phyloP scores from a whole-genome alignment of 2,113 vertebrate genomes.

The Phalacrocorax pelagicus region DNA sequence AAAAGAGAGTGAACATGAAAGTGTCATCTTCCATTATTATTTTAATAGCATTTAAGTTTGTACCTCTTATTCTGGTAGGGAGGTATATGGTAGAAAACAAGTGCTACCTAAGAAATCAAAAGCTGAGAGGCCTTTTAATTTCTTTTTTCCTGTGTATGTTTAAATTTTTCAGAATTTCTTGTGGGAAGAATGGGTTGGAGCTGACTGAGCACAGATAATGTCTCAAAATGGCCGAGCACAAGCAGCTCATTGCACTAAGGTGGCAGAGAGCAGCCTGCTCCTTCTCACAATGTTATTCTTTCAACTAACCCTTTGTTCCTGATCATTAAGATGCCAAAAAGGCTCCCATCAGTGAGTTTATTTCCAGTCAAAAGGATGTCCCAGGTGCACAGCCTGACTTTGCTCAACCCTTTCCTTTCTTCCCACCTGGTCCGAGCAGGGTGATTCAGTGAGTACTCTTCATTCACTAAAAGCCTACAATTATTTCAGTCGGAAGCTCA shows the following conservation, averaged over 20 bases:
- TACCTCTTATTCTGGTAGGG: not conserved
- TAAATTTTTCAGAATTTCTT: not conserved
- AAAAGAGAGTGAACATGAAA: not conserved
- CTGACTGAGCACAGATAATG: not conserved
- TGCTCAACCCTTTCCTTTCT: not conserved
- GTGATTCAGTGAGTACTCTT: rapidly evolving
- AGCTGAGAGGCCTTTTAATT: not conserved
- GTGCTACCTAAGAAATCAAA: not conserved
- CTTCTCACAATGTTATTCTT: not conserved
- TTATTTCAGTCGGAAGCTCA: not conserved
- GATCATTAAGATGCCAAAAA: not conserved
- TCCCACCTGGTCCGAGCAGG: not conserved
- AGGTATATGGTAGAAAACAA: not conserved
- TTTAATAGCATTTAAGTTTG: not conserved
- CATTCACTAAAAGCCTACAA: not conserved
- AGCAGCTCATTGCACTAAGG: not conserved
- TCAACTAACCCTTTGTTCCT: not conserved
- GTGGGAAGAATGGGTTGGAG: not conserved
- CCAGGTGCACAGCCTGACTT: not conserved
- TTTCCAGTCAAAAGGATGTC: not conserved
- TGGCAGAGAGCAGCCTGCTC: not conserved
- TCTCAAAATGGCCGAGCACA: not conserved
- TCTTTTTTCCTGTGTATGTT: not conserved
- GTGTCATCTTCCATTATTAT: not conserved
- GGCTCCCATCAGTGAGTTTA: not conserved